Evolutionary conservation across 2,797 vertebrate genomes (phyloP).

Genomic region (Gallinago stenura): DNA sequence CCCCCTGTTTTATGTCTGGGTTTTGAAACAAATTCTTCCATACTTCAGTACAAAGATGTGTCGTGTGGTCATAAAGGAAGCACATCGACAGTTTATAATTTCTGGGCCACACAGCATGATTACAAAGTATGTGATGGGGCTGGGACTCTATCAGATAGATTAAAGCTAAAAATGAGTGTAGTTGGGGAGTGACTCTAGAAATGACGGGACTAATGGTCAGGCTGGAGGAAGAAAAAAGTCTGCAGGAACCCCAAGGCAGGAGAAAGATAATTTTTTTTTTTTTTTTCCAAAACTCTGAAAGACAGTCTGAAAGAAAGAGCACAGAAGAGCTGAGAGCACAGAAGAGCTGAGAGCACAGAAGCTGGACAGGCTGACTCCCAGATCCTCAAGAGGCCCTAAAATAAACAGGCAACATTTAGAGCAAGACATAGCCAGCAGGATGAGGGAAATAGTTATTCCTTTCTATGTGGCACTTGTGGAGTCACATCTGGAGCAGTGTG

Average conservation of each 20-base stretch:
- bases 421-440: background rate
- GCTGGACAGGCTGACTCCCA: background rate
- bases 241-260: background rate
- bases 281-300: background rate
- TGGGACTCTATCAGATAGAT: background rate
- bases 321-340: background rate
- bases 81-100: background rate
- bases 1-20: background rate
- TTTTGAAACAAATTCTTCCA: background rate
- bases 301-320: background rate
- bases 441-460: background rate
- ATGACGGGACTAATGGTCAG: background rate
- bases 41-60: background rate
- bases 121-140: background rate
- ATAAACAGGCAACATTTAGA: background rate
- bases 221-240: background rate
- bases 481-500: fast-evolving
- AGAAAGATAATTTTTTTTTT: background rate
- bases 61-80: background rate
- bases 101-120: background rate
- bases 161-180: background rate
- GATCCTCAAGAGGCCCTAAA: background rate
- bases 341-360: background rate
- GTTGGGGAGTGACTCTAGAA: background rate
- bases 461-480: background rate